Percentiles rank a stretch among this genome's conserved stretches.
Evolutionary conservation across 2,797 vertebrate genomes (phyloP).

Genomic region (Sebastes iracundus): DNA sequence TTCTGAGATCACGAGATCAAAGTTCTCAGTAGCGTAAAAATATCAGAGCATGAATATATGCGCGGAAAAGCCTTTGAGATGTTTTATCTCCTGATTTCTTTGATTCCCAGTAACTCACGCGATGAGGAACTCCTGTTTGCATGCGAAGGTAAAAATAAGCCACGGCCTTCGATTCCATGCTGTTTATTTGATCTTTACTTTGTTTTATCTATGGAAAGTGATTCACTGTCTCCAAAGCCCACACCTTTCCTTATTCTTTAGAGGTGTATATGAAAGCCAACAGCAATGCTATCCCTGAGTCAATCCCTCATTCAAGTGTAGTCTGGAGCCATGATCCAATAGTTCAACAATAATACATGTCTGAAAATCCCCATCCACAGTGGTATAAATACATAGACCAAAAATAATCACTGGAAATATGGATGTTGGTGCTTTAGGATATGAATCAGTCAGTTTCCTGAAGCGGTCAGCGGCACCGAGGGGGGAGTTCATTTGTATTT

Average conservation of each 20-base stretch:
- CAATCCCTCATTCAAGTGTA: background rate
- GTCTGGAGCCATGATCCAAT: conserved; percentile 12
- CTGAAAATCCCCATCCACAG: conserved; percentile 37
- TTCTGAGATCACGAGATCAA: conserved; percentile 68
- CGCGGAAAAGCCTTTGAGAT: conserved; percentile 56
- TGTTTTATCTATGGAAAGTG: conserved; percentile 13
- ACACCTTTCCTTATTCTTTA: conserved; percentile 24
- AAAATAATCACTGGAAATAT: conserved; percentile 80
- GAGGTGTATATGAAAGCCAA: background rate
- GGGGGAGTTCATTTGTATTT: conserved; percentile 52
- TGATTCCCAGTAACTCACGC: conserved; percentile 56
- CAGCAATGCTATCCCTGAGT: background rate
- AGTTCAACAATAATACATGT: conserved; percentile 30
- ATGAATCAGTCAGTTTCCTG: conserved; percentile 81
- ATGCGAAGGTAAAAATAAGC: conserved; percentile 33
- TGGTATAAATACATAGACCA: conserved; percentile 70
- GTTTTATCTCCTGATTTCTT: conserved; percentile 63
- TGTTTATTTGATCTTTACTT: conserved; percentile 49
- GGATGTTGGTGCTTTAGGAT: conserved; percentile 77
- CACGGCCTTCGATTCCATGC: conserved; percentile 24
- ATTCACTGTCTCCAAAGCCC: background rate
- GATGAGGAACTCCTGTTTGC: conserved; percentile 46
- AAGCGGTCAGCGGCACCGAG: conserved; percentile 18
- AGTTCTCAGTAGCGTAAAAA: conserved; percentile 62
- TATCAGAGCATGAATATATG: conserved; percentile 48